Evolutionary conservation across 2,888 invertebrate genomes (phyloP), one percentile per base, ranked within the genome.

Genomic region (Eristalinus sepulchralis): DNA sequence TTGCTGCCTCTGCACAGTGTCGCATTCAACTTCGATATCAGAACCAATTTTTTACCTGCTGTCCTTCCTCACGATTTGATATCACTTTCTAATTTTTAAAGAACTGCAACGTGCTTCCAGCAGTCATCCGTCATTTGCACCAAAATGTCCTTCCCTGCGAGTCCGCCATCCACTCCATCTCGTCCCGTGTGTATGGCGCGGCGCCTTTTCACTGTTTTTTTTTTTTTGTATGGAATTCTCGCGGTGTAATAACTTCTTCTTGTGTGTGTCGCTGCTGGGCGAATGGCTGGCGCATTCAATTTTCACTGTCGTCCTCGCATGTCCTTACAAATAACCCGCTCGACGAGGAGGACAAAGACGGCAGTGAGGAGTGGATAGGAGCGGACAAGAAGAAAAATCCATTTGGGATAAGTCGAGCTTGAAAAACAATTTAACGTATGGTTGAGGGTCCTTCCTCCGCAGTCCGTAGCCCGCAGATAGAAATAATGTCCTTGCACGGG

Each of bases 371-470:
- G 39, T 11, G 47, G 17, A 47, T 47, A 47, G 47, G 17, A 63
- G 71, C 53, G 64, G 60, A 34, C 36, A 64, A 59, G 53, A 68
- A 79, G 86, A 79, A 79, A 86, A 86, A 83, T 86, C 83, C 86
- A 86, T 86, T 86, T 82, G 82, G 73, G 85, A 86, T 82, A 86
- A 86, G 86, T 86, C 86, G 83, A 86, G 86, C 86, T 86, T 86
- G 86, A 86, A 86, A 86, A 86, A 86, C 86, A 86, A 86, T 86
- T 86, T 86, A 86, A 83, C 86, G 86, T 86, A 86, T 86, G 78
- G 82, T 75, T 86, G 77, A 36, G 81, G 68, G 72, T 72, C 20
- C 31, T 22, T 62, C 17, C 47, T 8, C n/a, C 17, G 8, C 47
- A 17, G 17, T 17, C 27, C 27, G 27, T 3, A 3, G 27, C 27